phyloP scores from a whole-genome alignment of 2,113 vertebrate genomes.

The Toxotes chatareus region DNA sequence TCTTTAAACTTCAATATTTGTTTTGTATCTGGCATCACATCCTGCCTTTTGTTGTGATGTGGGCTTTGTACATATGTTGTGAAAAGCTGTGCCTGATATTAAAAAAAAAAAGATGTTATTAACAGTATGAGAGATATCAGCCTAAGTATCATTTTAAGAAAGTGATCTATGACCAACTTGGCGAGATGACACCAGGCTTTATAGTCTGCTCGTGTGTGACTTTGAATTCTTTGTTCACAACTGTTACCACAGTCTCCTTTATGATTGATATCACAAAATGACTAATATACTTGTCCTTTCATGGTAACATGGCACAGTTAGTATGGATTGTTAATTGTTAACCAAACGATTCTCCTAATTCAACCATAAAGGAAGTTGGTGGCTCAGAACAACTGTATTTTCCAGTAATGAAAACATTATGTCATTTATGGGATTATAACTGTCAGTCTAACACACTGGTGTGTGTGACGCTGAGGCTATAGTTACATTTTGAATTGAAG shows the following conservation, averaged over 20 bases:
- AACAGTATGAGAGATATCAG: background rate
- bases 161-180: background rate
- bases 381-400: background rate
- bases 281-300: constrained; percentile 20
- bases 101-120: background rate
- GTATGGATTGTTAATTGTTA: constrained; percentile 56
- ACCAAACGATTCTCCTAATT: constrained; percentile 26
- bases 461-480: background rate
- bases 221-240: no score
- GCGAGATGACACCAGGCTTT: background rate
- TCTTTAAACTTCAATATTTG: constrained; percentile 46
- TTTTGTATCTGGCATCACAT: constrained; percentile 26
- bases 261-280: constrained; percentile 17
- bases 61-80: constrained; percentile 33
- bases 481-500: background rate
- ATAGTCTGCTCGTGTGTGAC: background rate
- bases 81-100: background rate
- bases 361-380: background rate
- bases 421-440: constrained; percentile 3
- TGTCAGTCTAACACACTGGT: background rate
- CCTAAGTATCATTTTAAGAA: background rate
- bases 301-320: constrained; percentile 14
- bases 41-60: constrained; percentile 45
- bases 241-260: constrained; percentile 14
- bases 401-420: background rate